These are phyloP conservation scores for Momotus momota DNA, from an alignment of 2,797 vertebrate species.

Conservation along the genomic window DNA sequence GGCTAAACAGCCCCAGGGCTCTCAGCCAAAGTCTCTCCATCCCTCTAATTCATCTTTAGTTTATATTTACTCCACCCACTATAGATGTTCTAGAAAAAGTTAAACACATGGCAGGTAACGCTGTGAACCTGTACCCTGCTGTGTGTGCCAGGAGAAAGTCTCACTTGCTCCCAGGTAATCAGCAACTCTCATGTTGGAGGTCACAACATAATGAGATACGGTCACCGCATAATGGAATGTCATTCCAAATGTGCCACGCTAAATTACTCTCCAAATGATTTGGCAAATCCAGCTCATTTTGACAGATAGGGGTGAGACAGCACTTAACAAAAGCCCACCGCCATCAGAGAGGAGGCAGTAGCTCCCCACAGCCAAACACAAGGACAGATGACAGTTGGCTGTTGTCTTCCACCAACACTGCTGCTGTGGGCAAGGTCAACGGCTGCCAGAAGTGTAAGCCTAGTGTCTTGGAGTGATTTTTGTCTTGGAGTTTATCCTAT, in stretches of 20 bases:
- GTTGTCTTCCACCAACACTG: background rate
- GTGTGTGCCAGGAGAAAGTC: background rate
- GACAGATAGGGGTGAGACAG: background rate
- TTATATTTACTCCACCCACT: background rate
- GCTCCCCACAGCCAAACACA: background rate
- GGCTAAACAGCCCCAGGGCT: background rate
- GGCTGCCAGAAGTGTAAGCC: background rate
- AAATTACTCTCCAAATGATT: background rate
- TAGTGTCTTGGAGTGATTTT: no score
- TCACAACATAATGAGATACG: background rate
- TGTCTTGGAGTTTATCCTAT: no score
- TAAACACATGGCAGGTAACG: background rate
- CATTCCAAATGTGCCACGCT: background rate
- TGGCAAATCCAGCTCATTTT: background rate
- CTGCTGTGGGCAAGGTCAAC: background rate
- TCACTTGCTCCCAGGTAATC: background rate
- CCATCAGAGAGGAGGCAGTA: background rate
- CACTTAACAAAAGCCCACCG: background rate
- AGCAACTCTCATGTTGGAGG: fast-evolving
- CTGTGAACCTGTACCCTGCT: background rate
- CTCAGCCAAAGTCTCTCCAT: background rate
- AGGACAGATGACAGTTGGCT: background rate
- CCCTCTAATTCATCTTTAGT: background rate
- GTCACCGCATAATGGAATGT: background rate
- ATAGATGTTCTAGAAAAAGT: background rate